Base-by-base conservation (phyloP, 2,113 vertebrate species). In the Bufo gargarizans region DNA sequence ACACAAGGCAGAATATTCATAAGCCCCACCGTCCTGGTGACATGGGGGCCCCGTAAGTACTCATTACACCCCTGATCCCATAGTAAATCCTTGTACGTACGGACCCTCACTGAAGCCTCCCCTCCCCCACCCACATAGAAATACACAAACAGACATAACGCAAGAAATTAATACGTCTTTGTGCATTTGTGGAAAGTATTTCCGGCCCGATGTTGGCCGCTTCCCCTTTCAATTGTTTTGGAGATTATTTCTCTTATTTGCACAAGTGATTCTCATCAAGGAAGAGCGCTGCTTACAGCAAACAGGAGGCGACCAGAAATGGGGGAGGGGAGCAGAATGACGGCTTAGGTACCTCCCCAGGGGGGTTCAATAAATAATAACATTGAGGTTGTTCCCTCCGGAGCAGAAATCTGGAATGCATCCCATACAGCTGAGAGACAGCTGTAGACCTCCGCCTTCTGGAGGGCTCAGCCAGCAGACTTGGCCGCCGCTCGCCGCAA, bases 351-450 rank as follows among this genome's bases (percentile, higher is more conserved):
- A 53, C 47, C 50, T 67, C 81, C 81, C 81, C 59, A 49, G 61
- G 56, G 61, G 56, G 59, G 2, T 50, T 50, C 59, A 12, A 20
- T 82, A 65, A 82, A 47, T 50, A 67, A 80, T 20, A 59, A 65
- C 47, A 63, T 3, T 13, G 59, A 82, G 80, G 33, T 50, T 12
- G 47, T 49, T 65, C 59, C 61, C 55, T 19, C 33, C 19, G 58
- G 47, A 33, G n/a, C 77, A 58, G n/a, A 33, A 45, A 80, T 80
- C 2, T 80, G 78, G 78, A 58, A 33, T 43, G 55, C 43, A 67
- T 83, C 81, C 81, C 47, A 53, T 20, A 63, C 81, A 69, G 59
- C 81, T 74, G 71, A 74, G 43, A 17, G 43, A n/a, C 81, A 83
- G 81, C 81, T 83, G 81, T n/a, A 69, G 45, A 49, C 78, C 81